phyloP scores from a whole-genome alignment of 2,888 invertebrate genomes.

The Epinotia ramella region DNA sequence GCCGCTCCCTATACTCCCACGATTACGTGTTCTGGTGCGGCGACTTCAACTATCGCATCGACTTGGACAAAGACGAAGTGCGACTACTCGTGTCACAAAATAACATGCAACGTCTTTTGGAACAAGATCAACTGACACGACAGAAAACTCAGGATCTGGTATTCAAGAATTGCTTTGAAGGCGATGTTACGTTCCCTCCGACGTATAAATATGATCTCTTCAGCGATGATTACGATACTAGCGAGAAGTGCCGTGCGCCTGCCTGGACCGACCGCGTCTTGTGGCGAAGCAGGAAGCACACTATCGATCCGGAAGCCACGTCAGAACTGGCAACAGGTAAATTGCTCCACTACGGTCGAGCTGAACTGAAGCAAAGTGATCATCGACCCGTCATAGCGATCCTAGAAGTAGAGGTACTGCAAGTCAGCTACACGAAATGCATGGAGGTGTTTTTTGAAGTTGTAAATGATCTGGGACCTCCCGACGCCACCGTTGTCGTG shows the following conservation, averaged over 20 bases:
- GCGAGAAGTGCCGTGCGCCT: conserved; percentile 98
- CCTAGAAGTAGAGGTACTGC: conserved; percentile 94
- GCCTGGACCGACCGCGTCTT: conserved; percentile 99
- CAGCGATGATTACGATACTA: conserved; percentile 99
- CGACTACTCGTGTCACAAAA: conserved; percentile 92
- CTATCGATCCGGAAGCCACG: conserved; percentile 87
- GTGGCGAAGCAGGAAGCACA: conserved; percentile 93
- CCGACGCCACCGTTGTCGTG: conserved; percentile 96
- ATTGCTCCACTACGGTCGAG: conserved; percentile 95
- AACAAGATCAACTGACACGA: conserved; percentile 94
- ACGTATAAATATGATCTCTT: conserved; percentile 99
- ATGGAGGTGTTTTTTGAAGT: conserved; percentile 93
- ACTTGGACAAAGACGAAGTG: conserved; percentile 97
- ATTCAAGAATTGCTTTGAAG: conserved; percentile 97
- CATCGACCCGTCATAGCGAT: conserved; percentile 98
- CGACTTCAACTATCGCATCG: conserved; percentile 99
- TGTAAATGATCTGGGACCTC: conserved; percentile 95
- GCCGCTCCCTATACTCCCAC: conserved; percentile 95
- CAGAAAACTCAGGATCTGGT: conserved; percentile 93
- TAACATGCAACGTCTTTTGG: conserved; percentile 90
- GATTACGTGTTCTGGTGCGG: conserved; percentile 99
- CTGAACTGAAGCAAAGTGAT: conserved; percentile 98
- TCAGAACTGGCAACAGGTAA: conserved; percentile 91
- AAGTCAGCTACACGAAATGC: conserved; percentile 91
- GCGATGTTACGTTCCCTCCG: conserved; percentile 95